phyloP scores from a whole-genome alignment of 2,797 vertebrate genomes.

The Urocyon cinereoargenteus region DNA sequence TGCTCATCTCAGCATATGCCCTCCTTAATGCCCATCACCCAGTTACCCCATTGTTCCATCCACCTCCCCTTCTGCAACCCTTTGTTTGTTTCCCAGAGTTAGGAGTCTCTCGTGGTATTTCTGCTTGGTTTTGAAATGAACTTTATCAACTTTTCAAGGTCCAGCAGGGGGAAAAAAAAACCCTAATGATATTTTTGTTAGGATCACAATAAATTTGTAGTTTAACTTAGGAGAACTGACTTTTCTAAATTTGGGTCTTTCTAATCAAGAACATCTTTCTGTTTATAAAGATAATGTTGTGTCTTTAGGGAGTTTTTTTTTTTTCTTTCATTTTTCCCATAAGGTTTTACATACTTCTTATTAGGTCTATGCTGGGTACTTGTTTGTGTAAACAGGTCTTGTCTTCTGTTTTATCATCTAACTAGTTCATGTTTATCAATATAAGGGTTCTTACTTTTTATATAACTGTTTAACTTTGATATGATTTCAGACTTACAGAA shows the following conservation, averaged over 20 bases:
- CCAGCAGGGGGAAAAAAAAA: background rate
- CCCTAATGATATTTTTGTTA: constrained; percentile 51
- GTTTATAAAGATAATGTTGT: background rate
- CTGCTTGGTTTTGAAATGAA: constrained; percentile 51
- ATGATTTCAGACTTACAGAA: background rate
- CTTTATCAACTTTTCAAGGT: constrained; percentile 46
- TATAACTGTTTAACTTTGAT: constrained; percentile 20
- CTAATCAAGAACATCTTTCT: background rate
- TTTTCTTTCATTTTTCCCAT: background rate
- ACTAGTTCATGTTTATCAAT: background rate
- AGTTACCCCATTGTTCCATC: no score
- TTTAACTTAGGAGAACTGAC: background rate
- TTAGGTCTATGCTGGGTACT: background rate
- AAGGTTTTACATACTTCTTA: constrained; percentile 49
- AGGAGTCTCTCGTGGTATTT: background rate
- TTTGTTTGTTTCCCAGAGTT: no score
- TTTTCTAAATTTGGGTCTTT: constrained; percentile 36
- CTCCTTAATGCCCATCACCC: no score
- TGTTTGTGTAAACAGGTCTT: background rate
- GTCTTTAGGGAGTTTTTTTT: background rate
- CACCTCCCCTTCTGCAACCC: no score
- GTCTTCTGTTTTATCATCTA: background rate
- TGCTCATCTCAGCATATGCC: no score
- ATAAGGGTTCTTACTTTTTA: background rate
- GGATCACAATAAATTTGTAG: constrained; percentile 11